These are phyloP conservation scores for Raja brachyura DNA, from an alignment of 2,113 vertebrate genomes.

Conservation along the genomic window DNA sequence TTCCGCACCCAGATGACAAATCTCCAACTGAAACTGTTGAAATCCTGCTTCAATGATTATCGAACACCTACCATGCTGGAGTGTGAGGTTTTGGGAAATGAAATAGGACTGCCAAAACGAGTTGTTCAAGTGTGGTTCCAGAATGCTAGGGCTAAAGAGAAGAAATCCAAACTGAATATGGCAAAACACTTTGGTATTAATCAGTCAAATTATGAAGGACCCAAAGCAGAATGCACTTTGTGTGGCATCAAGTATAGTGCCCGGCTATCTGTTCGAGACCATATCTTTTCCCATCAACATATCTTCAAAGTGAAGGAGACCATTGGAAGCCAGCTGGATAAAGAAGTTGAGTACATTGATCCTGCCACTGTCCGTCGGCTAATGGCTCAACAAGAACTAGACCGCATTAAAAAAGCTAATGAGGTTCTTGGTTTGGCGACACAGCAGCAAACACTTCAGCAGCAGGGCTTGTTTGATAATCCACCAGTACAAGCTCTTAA, in stretches of 20 bases:
- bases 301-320: constrained; percentile 98
- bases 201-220: constrained; percentile 95
- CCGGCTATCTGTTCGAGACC: constrained; percentile 93
- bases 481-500: constrained; percentile 89
- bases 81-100: constrained; percentile 97
- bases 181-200: constrained; percentile 99
- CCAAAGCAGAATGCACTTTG: constrained; percentile 97
- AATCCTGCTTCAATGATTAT: constrained; percentile 98
- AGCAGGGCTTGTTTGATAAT: constrained; percentile 91
- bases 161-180: constrained; percentile 98
- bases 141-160: constrained; percentile 96
- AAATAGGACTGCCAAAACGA: constrained; percentile 99
- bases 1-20: constrained; percentile 98
- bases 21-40: constrained; percentile 94
- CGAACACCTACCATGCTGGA: constrained; percentile 98
- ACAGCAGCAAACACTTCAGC: constrained; percentile 60
- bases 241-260: constrained; percentile 98
- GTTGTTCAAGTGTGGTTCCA: constrained; percentile 99
- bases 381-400: constrained; percentile 98
- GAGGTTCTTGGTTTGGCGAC: constrained; percentile 90
- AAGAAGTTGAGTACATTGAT: constrained; percentile 98
- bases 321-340: constrained; percentile 95
- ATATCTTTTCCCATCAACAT: constrained; percentile 98
- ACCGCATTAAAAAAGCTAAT: constrained; percentile 98
- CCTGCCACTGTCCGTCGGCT: constrained; percentile 95